Conservation (phyloP, 2,888 invertebrate genomes). For the Cheilosia urbana region DNA sequence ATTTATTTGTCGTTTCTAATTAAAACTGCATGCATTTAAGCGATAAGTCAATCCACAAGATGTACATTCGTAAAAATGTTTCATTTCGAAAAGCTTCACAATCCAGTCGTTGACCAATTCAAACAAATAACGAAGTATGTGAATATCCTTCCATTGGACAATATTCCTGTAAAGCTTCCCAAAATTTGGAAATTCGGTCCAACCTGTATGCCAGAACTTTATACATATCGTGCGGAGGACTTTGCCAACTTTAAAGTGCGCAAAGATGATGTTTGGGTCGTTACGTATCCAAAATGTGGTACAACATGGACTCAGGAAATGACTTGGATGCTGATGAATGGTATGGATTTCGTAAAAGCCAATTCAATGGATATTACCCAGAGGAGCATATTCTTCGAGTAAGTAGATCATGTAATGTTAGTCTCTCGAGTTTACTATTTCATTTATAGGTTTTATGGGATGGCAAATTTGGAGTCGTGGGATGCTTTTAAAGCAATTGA, state of each 20-base stretch:
- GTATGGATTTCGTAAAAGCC: slow-evolving; percentile 59
- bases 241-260: slow-evolving; percentile 66
- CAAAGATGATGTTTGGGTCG: slow-evolving; percentile 73
- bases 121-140: background rate
- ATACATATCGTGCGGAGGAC: slow-evolving; percentile 7
- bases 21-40: background rate
- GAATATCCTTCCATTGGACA: slow-evolving; percentile 26
- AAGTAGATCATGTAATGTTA: background rate
- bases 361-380: slow-evolving; percentile 17
- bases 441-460: background rate
- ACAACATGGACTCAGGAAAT: slow-evolving; percentile 76
- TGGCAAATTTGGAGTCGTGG: background rate
- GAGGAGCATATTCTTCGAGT: slow-evolving; percentile 72
- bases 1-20: too few relatives aligned
- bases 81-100: slow-evolving; percentile 1
- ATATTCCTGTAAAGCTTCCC: slow-evolving; percentile 18
- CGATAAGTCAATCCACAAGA: background rate
- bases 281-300: slow-evolving; percentile 72
- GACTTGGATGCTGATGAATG: slow-evolving; percentile 67
- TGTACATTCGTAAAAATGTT: slow-evolving; percentile 12
- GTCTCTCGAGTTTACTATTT: background rate
- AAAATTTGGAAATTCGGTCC: slow-evolving; percentile 7
- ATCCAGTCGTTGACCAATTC: background rate
- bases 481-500: slow-evolving; percentile 10
- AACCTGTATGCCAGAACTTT: slow-evolving; percentile 36